Base-by-base conservation (phyloP, 2,113 vertebrate species). In the Chlamydotis undulata region DNA sequence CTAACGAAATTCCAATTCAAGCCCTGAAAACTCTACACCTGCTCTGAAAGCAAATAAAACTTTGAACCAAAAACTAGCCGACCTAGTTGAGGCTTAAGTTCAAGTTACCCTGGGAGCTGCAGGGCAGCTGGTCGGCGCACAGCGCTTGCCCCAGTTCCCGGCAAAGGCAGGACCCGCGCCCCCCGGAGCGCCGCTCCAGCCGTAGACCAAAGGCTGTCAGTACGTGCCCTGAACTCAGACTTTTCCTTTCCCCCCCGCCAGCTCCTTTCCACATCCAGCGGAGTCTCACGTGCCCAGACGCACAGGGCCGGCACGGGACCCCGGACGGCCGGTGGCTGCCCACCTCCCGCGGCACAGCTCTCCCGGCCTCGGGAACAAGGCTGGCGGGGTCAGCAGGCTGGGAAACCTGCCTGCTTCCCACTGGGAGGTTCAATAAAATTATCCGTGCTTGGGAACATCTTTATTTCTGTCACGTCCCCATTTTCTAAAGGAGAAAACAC, bases 31-130 rank as follows among this genome's bases (percentile, higher is more conserved):
- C 68, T 21, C n/a, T 18, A 31, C 56, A 31, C 37, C 79, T 93
- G 75, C 59, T 92, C 75, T 25, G 63, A 80, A 37, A 80, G 85
- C 63, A 88, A 92, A 93, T 17, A 90, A 45, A 73, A 77, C 79
- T 88, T 90, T 86, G 59, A 73, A 80, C 83, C 1, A 0, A 69
- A 77, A 25, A 0, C 9, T 60, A 57, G 39, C 52, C 74, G 93
- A 70, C 93, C 94, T 49, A 63, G 14, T 89, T 80, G 4, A 41
- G 70, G 35, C 65, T 49, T 57, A 57, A 73, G 41, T 55, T 9
- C n/a, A 39, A 25, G 2, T 31, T 31, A 13, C 23, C 23, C 65
- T 10, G 35, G 47, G 70, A 88, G 57, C 67, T 33, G 65, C 52
- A 9, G 43, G 47, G 19, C 5, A 59, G n/a, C 43, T 8, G 55